A percentile compares a stretch with the other conserved stretches of the same genome.
These are phyloP conservation scores for Chiroxiphia lanceolata DNA, from an alignment of 2,797 vertebrate species.

Conservation along the genomic window DNA sequence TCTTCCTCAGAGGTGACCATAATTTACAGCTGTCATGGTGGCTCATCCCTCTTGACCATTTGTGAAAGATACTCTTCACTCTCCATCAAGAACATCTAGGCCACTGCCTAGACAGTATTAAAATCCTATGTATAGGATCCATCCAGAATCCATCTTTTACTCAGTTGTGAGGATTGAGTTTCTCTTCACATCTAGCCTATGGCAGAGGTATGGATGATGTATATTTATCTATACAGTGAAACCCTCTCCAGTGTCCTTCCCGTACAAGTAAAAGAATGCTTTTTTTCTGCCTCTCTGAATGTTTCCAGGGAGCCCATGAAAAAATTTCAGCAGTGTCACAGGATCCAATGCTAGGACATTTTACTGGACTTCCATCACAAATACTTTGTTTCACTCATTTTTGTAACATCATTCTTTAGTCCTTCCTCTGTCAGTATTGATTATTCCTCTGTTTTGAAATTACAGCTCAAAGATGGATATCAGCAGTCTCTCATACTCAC, in stretches of 20 bases:
- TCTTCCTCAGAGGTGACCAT: constrained; percentile 30
- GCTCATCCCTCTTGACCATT: background rate
- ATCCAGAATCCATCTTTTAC: background rate
- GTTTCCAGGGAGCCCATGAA: background rate
- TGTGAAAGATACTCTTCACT: background rate
- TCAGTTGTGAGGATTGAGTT: background rate
- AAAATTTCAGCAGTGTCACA: background rate
- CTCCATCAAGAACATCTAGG: background rate
- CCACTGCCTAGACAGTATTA: background rate
- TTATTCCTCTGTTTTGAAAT: background rate
- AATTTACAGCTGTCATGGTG: constrained; percentile 32
- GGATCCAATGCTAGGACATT: background rate
- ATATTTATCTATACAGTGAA: background rate
- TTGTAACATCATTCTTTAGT: background rate
- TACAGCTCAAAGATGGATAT: background rate
- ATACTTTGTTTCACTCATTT: background rate
- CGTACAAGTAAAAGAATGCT: accelerated
- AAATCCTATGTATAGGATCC: background rate
- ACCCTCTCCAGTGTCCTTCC: background rate
- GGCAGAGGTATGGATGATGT: background rate
- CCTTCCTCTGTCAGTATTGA: background rate
- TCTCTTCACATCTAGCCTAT: background rate
- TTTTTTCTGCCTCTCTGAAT: background rate
- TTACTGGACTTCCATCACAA: background rate
- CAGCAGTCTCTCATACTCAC: background rate